Conservation (phyloP, 2,888 invertebrate genomes). For the Monopis laevigella region DNA sequence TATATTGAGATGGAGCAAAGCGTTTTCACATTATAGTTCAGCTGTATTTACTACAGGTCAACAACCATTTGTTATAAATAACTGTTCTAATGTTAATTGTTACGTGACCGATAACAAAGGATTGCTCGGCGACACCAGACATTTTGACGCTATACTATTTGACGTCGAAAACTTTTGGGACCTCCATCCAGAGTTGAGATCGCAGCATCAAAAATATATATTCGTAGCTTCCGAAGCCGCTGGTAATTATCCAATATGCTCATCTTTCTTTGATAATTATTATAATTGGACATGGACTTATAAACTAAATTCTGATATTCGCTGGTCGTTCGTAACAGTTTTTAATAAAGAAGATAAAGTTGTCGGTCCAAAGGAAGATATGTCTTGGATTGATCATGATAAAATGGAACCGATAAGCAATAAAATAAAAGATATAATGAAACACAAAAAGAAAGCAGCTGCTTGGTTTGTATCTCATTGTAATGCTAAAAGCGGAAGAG, state of each 20-base stretch:
- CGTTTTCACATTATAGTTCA: slow-evolving; percentile 26
- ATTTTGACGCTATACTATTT: slow-evolving; percentile 61
- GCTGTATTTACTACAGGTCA: slow-evolving; percentile 30
- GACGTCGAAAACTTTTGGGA: slow-evolving; percentile 51
- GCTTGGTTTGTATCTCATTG: slow-evolving; percentile 52
- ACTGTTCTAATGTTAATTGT: slow-evolving; percentile 51
- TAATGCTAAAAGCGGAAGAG: slow-evolving; percentile 25
- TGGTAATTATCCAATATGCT: slow-evolving; percentile 33
- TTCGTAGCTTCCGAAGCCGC: slow-evolving; percentile 45
- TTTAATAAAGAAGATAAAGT: slow-evolving; percentile 29
- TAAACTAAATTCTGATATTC: slow-evolving; percentile 40
- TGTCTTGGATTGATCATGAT: slow-evolving; percentile 33
- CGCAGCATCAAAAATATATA: slow-evolving; percentile 51
- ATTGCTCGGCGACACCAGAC: slow-evolving; percentile 33
- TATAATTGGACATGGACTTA: slow-evolving; percentile 50
- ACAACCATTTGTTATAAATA: slow-evolving; percentile 29
- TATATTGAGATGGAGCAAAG: slow-evolving; percentile 36
- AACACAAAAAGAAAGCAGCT: slow-evolving; percentile 35
- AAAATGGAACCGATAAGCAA: slow-evolving; percentile 29
- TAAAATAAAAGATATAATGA: slow-evolving; percentile 26
- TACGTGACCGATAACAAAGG: slow-evolving; percentile 38
- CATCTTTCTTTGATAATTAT: slow-evolving; percentile 29
- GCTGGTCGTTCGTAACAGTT: slow-evolving; percentile 32
- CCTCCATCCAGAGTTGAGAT: slow-evolving; percentile 30
- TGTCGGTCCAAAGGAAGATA: slow-evolving; percentile 41